Evolutionary conservation across 2,797 vertebrate genomes (phyloP).

Genomic region (Mus minutoides): DNA sequence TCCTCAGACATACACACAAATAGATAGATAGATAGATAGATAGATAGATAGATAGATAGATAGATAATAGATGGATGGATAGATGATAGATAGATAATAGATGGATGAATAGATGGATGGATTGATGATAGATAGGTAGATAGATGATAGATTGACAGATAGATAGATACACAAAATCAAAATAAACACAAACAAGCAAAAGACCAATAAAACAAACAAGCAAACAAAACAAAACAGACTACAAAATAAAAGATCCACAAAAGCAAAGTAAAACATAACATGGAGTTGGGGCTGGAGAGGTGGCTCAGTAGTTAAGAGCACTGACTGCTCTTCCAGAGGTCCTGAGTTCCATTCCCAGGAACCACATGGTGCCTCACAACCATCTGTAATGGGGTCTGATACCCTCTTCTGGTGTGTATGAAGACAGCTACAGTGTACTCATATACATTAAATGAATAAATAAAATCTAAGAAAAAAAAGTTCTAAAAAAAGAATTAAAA

Average conservation of each 20-base stretch:
- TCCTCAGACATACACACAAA: neutral
- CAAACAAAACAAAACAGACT: neutral
- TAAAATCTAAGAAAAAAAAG: too few relatives aligned
- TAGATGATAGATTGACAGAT: too few relatives aligned
- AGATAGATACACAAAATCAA: neutral
- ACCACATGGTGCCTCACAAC: too few relatives aligned
- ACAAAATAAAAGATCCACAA: neutral
- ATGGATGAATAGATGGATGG: neutral
- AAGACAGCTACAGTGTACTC: too few relatives aligned
- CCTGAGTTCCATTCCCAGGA: too few relatives aligned
- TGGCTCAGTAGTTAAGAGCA: too few relatives aligned
- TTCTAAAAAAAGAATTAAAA: too few relatives aligned
- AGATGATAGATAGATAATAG: neutral
- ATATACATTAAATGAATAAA: too few relatives aligned
- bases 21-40: neutral
- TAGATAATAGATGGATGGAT: neutral
- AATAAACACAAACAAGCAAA: neutral
- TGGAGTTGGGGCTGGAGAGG: too few relatives aligned
- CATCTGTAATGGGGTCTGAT: too few relatives aligned
- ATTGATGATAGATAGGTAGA: neutral
- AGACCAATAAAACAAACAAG: neutral
- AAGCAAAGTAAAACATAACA: neutral
- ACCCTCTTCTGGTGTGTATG: too few relatives aligned
- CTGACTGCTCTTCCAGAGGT: too few relatives aligned
- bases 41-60: neutral